Conservation (phyloP, 2,888 invertebrate species). For the Pegoplata infirma region DNA sequence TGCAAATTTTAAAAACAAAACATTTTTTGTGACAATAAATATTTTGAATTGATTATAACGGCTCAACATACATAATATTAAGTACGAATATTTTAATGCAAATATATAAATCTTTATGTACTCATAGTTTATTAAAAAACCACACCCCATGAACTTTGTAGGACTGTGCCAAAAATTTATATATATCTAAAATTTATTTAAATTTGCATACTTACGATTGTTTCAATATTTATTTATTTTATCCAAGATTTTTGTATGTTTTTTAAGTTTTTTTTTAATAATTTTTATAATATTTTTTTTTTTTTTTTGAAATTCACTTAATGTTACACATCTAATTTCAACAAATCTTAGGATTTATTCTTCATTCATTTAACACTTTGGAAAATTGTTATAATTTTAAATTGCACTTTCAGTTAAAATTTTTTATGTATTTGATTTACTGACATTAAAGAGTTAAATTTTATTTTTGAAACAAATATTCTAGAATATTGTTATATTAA, state of each 20-base stretch:
- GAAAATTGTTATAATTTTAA: background rate
- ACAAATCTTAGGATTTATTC: constrained; percentile 16
- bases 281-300: no score
- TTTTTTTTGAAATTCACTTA: constrained; percentile 9
- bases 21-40: no score
- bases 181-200: no score
- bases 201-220: background rate
- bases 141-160: no score
- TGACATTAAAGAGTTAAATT: background rate
- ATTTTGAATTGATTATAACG: no score
- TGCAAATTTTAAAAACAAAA: no score
- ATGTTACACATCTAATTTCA: background rate
- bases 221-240: background rate
- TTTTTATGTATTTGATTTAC: background rate
- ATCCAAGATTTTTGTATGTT: background rate
- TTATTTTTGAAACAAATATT: background rate
- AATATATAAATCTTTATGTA: no score
- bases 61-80: no score
- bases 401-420: background rate
- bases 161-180: no score
- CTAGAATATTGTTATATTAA: background rate
- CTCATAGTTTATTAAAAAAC: no score
- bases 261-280: constrained; percentile 19
- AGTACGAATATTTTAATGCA: no score
- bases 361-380: background rate